A percentile compares a stretch with the other conserved stretches of the same genome.
phyloP scores from a whole-genome alignment of 2,888 invertebrate species.

The Amblyjoppa fuscipennis region DNA sequence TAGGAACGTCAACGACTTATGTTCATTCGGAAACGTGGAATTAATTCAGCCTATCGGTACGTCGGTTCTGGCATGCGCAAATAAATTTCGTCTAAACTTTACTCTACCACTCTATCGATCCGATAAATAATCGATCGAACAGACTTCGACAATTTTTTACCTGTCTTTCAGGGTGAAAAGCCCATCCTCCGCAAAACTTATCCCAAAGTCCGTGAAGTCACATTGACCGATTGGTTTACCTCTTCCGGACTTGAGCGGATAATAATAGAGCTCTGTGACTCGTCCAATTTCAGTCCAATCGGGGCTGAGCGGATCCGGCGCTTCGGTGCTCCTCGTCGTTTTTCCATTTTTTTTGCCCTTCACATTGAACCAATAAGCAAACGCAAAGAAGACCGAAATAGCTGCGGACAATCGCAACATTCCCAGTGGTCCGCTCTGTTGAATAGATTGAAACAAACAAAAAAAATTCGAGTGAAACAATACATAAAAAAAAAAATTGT shows the following conservation, averaged over 20 bases:
- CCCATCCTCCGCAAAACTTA: constrained; percentile 73
- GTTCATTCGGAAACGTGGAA: no score
- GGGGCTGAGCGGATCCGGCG: constrained; percentile 50
- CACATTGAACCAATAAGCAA: constrained; percentile 36
- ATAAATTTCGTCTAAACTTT: no score
- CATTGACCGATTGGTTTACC: constrained; percentile 78
- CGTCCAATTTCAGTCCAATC: constrained; percentile 83
- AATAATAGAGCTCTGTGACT: constrained; percentile 81
- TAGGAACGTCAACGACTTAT: no score
- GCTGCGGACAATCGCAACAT: constrained; percentile 30
- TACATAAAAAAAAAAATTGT: no score
- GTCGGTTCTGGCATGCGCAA: no score
- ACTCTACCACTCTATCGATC: background rate
- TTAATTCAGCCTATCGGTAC: background rate
- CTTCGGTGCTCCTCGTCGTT: background rate
- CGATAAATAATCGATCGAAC: background rate
- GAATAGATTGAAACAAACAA: background rate
- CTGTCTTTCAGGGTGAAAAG: constrained; percentile 76
- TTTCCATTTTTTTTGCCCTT: constrained; percentile 14
- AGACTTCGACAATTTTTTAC: constrained; percentile 65
- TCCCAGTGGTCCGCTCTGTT: constrained; percentile 23
- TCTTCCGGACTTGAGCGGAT: constrained; percentile 85
- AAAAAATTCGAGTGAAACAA: background rate
- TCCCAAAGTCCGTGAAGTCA: constrained; percentile 80
- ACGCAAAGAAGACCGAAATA: constrained; percentile 15